These are phyloP conservation scores for Trachurus trachurus DNA, from an alignment of 2,797 vertebrate genomes.

Conservation along the genomic window DNA sequence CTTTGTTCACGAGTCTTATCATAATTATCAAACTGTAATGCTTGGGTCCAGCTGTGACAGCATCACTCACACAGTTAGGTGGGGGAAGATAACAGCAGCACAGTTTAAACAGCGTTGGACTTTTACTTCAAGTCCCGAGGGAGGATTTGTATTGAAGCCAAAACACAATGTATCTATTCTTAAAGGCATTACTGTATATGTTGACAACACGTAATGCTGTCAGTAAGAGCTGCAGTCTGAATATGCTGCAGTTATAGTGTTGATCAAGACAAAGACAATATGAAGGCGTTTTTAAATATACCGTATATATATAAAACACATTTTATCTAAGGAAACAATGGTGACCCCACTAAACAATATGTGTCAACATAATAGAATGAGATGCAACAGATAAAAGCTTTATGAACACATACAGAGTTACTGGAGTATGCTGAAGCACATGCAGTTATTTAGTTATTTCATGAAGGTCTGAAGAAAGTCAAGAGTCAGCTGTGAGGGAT, in stretches of 20 bases:
- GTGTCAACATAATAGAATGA: not conserved
- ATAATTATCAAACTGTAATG: slow-evolving; percentile 28
- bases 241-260: not conserved
- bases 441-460: no score
- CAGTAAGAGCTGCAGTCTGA: not conserved
- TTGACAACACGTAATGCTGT: slow-evolving; percentile 28
- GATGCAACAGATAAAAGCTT: not conserved
- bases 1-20: slow-evolving; percentile 50
- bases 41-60: slow-evolving; percentile 47
- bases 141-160: slow-evolving; percentile 19
- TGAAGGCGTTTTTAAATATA: not conserved
- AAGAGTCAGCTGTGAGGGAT: no score
- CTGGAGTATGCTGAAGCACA: no score
- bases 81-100: slow-evolving; percentile 18
- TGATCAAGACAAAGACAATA: not conserved
- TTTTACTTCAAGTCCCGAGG: slow-evolving; percentile 37
- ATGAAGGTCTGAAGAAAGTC: no score
- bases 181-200: slow-evolving; percentile 1
- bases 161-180: slow-evolving; percentile 56
- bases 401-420: not conserved
- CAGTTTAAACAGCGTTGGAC: slow-evolving; percentile 21
- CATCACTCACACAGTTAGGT: slow-evolving; percentile 26
- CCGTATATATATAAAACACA: not conserved
- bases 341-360: not conserved
- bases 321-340: not conserved